These are phyloP conservation scores for Cliona cf. orientalis DNA, from an alignment of 37 sponge, comb jelly and placozoan genomes.

Conservation along the genomic window DNA sequence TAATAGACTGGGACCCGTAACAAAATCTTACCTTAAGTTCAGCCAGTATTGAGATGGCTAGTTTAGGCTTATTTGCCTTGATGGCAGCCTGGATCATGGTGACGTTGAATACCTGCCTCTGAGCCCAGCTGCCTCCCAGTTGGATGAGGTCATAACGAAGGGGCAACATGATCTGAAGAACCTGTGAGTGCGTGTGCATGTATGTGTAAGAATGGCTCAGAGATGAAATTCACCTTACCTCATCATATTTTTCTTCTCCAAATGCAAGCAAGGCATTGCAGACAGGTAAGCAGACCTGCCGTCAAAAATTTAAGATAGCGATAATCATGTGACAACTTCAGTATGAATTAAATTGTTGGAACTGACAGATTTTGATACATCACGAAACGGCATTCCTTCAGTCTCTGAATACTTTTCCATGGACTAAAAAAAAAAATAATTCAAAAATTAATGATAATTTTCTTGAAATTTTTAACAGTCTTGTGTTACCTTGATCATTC, in stretches of 20 bases:
- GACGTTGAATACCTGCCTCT: slow-evolving; percentile 79
- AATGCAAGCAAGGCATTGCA: slow-evolving; percentile 87
- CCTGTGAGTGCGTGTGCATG: slow-evolving; percentile 44
- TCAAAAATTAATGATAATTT: neutral
- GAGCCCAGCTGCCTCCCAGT: slow-evolving; percentile 87
- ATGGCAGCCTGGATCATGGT: slow-evolving; percentile 86
- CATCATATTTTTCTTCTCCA: slow-evolving; percentile 77
- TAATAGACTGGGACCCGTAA: no score
- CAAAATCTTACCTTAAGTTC: slow-evolving; percentile 59
- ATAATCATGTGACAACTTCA: no score
- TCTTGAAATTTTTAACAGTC: neutral
- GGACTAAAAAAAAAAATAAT: neutral
- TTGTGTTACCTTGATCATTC: slow-evolving; percentile 41
- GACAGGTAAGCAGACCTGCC: no score
- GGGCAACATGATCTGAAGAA: slow-evolving; percentile 73
- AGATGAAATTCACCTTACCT: slow-evolving; percentile 68
- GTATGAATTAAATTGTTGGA: no score
- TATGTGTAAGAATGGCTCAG: no score
- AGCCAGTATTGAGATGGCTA: slow-evolving; percentile 59
- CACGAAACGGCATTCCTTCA: neutral
- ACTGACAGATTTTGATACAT: neutral
- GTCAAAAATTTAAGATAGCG: no score
- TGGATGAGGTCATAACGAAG: slow-evolving; percentile 50
- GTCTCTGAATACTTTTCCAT: slow-evolving; percentile 13
- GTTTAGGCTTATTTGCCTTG: slow-evolving; percentile 39